phyloP scores from a whole-genome alignment of 2,113 vertebrate species.

The Origma solitaria region DNA sequence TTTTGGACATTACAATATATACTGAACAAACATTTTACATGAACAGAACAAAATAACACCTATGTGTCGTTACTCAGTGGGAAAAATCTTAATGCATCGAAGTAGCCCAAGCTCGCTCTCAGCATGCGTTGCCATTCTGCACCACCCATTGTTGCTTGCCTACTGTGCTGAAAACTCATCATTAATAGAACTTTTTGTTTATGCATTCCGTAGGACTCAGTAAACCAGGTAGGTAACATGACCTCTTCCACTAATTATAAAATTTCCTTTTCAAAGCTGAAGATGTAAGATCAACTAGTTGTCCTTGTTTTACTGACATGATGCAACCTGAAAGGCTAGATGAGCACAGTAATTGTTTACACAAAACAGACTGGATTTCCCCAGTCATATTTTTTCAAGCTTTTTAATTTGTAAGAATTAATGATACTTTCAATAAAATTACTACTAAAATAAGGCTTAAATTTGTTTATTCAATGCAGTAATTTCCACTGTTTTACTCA shows the following conservation, averaged over 20 bases:
- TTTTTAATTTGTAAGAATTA: not conserved
- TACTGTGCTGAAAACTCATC: conserved; percentile 1
- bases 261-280: not conserved
- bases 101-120: not conserved
- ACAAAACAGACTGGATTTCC: not conserved
- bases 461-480: not conserved
- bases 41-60: not conserved
- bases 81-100: not conserved
- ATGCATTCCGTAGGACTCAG: not conserved
- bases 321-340: not conserved
- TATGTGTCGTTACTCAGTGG: not conserved
- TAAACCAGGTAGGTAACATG: conserved; percentile 15
- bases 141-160: not conserved
- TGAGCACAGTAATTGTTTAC: not conserved
- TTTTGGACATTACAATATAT: not conserved
- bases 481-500: not conserved
- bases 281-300: not conserved
- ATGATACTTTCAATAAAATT: not conserved
- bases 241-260: not conserved
- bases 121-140: not conserved
- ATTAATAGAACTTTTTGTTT: conserved; percentile 11
- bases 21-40: not conserved
- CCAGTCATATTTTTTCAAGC: not conserved
- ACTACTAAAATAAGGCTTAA: not conserved
- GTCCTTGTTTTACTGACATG: not conserved